These are phyloP conservation scores for Pollachius pollachius DNA, from an alignment of 2,113 vertebrate genomes.

Conservation along the genomic window DNA sequence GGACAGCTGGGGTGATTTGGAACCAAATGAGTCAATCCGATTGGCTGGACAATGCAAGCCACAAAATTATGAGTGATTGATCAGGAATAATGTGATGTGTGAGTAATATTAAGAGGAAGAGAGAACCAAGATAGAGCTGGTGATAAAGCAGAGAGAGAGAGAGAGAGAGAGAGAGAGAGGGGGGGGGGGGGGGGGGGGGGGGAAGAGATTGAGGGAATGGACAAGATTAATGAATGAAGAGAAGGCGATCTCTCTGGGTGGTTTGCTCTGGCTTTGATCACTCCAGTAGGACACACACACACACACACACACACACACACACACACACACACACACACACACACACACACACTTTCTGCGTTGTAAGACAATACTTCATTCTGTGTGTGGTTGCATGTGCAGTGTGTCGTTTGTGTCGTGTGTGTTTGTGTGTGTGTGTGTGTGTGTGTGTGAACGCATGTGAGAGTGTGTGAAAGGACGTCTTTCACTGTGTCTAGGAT, in stretches of 20 bases:
- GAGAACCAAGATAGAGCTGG: constrained; percentile 1
- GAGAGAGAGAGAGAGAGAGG: too few relatives aligned
- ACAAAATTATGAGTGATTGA: constrained; percentile 24
- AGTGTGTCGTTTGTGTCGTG: constrained; percentile 17
- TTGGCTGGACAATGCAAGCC: constrained; percentile 36
- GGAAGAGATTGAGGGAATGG: background rate
- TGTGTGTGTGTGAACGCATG: constrained; percentile 19
- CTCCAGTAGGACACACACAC: constrained; percentile 48
- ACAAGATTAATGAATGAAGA: background rate
- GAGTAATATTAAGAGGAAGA: constrained; percentile 34
- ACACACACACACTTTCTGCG: constrained; percentile 32
- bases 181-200: background rate
- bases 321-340: constrained; percentile 27
- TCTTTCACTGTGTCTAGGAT: constrained; percentile 59
- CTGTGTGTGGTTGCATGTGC: background rate
- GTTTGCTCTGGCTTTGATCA: constrained; percentile 69
- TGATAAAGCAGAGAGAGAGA: background rate
- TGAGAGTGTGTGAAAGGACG: constrained; percentile 56
- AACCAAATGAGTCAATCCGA: constrained; percentile 44
- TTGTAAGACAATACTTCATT: constrained; percentile 47
- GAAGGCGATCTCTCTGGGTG: constrained; percentile 62
- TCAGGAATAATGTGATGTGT: constrained; percentile 30
- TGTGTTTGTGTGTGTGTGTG: background rate
- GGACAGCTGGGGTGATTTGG: constrained; percentile 56
- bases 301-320: constrained; percentile 9